phyloP scores from a whole-genome alignment of 2,888 invertebrate species.

The Napeogenes sylphis region DNA sequence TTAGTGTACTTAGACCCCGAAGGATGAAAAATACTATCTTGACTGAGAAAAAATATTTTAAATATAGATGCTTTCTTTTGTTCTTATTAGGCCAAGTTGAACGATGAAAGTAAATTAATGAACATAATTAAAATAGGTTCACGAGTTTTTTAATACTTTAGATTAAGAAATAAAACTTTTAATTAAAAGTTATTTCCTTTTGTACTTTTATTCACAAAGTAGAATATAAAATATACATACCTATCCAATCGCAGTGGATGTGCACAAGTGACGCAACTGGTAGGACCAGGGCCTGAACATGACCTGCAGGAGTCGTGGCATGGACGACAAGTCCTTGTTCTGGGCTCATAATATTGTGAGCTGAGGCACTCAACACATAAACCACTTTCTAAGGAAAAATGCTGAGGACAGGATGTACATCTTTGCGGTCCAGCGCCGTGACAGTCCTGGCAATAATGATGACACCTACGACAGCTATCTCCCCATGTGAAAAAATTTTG shows the following conservation, averaged over 20 bases:
- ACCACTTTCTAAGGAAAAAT: conserved; percentile 83
- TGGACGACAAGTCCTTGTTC: conserved; percentile 82
- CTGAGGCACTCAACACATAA: conserved; percentile 86
- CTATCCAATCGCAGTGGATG: conserved; percentile 83
- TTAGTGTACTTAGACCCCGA: not conserved
- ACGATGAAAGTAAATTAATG: not conserved
- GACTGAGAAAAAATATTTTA: not conserved
- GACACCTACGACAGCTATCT: conserved; percentile 91
- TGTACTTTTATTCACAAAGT: not conserved
- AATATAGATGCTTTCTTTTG: not conserved
- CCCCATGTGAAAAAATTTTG: conserved; percentile 89
- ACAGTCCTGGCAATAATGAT: conserved; percentile 92
- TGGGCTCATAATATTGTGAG: conserved; percentile 84
- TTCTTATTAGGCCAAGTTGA: not conserved
- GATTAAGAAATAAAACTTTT: not conserved
- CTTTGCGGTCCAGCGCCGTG: conserved; percentile 87
- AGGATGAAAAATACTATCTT: not conserved
- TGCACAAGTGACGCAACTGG: conserved; percentile 83
- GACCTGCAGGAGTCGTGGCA: conserved; percentile 84
- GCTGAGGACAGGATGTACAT: conserved; percentile 84
- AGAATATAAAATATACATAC: conserved; percentile 40
- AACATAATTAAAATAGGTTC: not conserved
- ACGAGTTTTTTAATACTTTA: not conserved
- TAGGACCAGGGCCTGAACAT: conserved; percentile 84
- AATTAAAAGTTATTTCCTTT: not conserved